These are phyloP conservation scores for Hyaena hyaena DNA, from an alignment of 2,113 vertebrate genomes.

Conservation along the genomic window DNA sequence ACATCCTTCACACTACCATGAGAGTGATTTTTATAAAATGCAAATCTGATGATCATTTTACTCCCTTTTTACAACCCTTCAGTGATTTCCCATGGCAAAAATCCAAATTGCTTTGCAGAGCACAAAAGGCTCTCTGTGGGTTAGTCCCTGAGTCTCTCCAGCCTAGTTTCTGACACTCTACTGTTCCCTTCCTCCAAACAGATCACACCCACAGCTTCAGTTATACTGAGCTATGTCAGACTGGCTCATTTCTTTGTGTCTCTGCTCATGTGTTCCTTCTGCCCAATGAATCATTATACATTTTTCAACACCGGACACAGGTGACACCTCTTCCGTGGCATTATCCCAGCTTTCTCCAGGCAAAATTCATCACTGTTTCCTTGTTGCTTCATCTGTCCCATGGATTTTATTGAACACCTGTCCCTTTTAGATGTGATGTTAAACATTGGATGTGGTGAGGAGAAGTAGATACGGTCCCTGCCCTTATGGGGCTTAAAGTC, in stretches of 20 bases:
- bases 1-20: slow-evolving; percentile 63
- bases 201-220: not conserved
- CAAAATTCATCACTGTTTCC: not conserved
- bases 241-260: not conserved
- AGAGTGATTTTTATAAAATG: slow-evolving; percentile 77
- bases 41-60: slow-evolving; percentile 75
- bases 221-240: not conserved
- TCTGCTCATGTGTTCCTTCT: not conserved
- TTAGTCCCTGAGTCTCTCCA: slow-evolving; percentile 48
- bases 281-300: not conserved
- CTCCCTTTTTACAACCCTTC: slow-evolving; percentile 71
- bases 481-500: not conserved
- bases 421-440: not conserved
- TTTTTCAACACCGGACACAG: not conserved
- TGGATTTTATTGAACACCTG: not conserved
- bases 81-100: slow-evolving; percentile 75
- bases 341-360: not conserved
- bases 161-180: slow-evolving; percentile 39
- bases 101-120: slow-evolving; percentile 72
- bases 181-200: not conserved
- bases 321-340: not conserved
- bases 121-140: slow-evolving; percentile 60
- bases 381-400: not conserved
- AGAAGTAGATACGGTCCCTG: not conserved
- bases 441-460: not conserved